Percentiles rank a stretch among this genome's conserved stretches.
phyloP scores from a whole-genome alignment of 37 sponge, comb jelly and placozoan genomes.

The Tethya wilhelma region DNA sequence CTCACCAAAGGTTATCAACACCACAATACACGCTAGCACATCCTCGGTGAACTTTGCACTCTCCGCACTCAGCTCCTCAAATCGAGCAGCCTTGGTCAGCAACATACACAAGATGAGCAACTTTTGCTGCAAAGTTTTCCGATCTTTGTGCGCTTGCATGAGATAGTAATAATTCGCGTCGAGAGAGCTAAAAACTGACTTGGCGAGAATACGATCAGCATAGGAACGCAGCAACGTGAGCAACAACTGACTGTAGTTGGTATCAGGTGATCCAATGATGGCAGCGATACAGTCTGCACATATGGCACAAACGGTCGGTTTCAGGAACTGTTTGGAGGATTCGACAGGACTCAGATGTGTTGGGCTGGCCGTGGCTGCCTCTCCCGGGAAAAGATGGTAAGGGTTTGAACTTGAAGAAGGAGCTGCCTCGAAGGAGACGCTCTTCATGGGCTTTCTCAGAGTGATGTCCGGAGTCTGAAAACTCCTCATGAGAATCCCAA shows the following conservation, averaged over 20 bases:
- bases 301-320: conserved; percentile 24
- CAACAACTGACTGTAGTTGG: conserved; percentile 21
- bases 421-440: no score
- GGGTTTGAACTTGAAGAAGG: no score
- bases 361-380: no score
- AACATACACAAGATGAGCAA: neutral
- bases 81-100: conserved; percentile 14
- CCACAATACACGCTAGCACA: conserved; percentile 6
- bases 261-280: neutral
- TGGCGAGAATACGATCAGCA: neutral
- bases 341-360: no score
- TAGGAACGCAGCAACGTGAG: conserved; percentile 6
- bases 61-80: neutral
- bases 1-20: neutral
- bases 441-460: no score
- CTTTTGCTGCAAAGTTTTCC: neutral
- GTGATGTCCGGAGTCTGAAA: no score
- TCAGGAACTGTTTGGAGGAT: conserved; percentile 15
- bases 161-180: conserved; percentile 6
- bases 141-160: neutral
- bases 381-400: no score
- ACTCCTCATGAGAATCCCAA: neutral
- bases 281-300: conserved; percentile 23
- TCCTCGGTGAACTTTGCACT: conserved; percentile 5
- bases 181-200: conserved; percentile 7